Base-by-base conservation (phyloP, 2,113 vertebrate genomes). In the Mesitornis unicolor region DNA sequence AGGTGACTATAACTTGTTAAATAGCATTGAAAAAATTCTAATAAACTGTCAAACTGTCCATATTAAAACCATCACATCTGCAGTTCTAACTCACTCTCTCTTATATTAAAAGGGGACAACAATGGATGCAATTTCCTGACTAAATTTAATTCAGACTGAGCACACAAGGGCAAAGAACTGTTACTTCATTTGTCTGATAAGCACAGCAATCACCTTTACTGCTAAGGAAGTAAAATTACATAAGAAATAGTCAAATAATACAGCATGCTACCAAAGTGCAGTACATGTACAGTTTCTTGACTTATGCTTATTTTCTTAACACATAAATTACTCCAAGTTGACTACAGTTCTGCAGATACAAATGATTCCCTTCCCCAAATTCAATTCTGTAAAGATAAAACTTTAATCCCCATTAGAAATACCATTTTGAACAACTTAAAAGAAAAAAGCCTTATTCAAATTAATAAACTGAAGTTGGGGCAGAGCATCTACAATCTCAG, bases 121-220 rank as follows among this genome's bases (percentile, higher is more conserved):
- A 85, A 64, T 13, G 22, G 16, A 76, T 36, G 9, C 29, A 64
- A 90, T 95, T 88, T 93, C 83, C 40, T 79, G n/a, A 60, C 75
- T 65, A 88, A 76, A 95, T 83, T 87, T 85, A 90, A 92, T 88
- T 86, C 71, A 83, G n/a, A 68, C 18, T 56, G 57, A 87, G 85
- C 13, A 79, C 11, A 71, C 3, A 13, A 91, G 31, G n/a, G 22
- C 45, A 91, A 69, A 71, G 59, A 91, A 65, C 54, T 42, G 42
- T 65, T 83, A 76, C 65, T 76, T 85, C 48, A 90, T 70, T 91
- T 69, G n/a, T 95, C 67, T 85, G 78, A 64, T 82, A 87, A 94
- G 40, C n/a, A 83, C 65, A 84, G 68, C 22, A 50, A 84, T 48
- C 67, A 83, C 25, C 53, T 89, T 69, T 65, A 79, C 28, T 76